Evolutionary conservation across 1,140 invertebrate species (phyloP), one percentile per base, ranked within the genome.

Genomic region (Lepeophtheirus salmonis): DNA sequence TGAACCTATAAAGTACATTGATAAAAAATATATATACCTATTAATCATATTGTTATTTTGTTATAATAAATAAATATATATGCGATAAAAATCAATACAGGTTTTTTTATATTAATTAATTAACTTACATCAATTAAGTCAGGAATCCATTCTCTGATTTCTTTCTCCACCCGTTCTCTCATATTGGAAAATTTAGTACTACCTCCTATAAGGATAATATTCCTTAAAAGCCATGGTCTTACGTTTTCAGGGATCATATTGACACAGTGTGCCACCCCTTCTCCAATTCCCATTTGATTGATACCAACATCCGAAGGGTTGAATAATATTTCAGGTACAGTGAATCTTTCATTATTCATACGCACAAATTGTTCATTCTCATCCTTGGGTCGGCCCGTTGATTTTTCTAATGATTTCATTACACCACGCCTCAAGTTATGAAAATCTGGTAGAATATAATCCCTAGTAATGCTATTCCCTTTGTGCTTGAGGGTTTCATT

Each of bases 381-480:
- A 30, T 79, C 23, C 73, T 10, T 6, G 10, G 79, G 73, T 60
- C 75, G 70, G 50, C 80, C 79, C 17, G 74, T 72, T 1, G 74
- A 71, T 63, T 71, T 69, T 41, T 79, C 72, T 56, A 76, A 73
- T 14, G 71, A 62, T 60, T 77, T 72, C 0, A 92, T 71, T 70
- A 81, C 89, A 10, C 90, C 89, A 64, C 89, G 72, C 66, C 82
- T 78, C 2, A 91, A 77, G 0, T 81, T 82, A 0, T 86, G 89
- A 67, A 89, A 97, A 74, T 98, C 94, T 0, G 95, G 95, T 56
- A 99, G 72, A 0, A 98, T 82, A 72, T 98, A 98, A 67, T 97
- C 91, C 62, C 82, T 77, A 0, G 82, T 75, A 56, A 95, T 84
- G 3, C 73, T 72, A 66, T 84, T 83, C 17, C 72, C 70, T 56